Conservation (phyloP, 2,888 invertebrate genomes). For the Lottia gigantea region DNA sequence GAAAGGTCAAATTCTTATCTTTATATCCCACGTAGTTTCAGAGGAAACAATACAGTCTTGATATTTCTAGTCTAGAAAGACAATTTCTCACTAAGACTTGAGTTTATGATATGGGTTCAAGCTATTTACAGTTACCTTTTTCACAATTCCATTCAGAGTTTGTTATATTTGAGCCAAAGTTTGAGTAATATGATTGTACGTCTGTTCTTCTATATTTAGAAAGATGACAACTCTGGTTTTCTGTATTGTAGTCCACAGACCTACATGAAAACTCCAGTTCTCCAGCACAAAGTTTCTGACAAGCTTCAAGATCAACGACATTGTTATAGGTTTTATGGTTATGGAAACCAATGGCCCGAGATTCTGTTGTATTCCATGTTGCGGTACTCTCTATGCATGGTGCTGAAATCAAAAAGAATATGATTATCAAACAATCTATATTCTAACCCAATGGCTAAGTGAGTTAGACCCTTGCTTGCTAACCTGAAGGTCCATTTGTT, state of each 20-base stretch:
- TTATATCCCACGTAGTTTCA: no score
- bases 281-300: constrained; percentile 30
- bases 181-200: constrained; percentile 31
- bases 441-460: no score
- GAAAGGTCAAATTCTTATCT: no score
- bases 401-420: constrained; percentile 28
- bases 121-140: constrained; percentile 24
- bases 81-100: no score
- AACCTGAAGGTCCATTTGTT: no score
- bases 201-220: constrained; percentile 30
- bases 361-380: constrained; percentile 22
- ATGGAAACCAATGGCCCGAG: constrained; percentile 35
- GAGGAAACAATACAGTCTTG: no score
- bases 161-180: constrained; percentile 23
- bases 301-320: constrained; percentile 23
- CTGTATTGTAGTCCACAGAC: constrained; percentile 37
- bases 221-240: constrained; percentile 28
- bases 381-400: constrained; percentile 29
- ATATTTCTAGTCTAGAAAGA: no score
- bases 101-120: no score
- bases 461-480: no score
- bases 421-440: no score
- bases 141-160: constrained; percentile 41
- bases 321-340: constrained; percentile 31
- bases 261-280: constrained; percentile 34